These are phyloP conservation scores for Euphydryas editha DNA, from an alignment of 2,888 invertebrate genomes.

Conservation along the genomic window DNA sequence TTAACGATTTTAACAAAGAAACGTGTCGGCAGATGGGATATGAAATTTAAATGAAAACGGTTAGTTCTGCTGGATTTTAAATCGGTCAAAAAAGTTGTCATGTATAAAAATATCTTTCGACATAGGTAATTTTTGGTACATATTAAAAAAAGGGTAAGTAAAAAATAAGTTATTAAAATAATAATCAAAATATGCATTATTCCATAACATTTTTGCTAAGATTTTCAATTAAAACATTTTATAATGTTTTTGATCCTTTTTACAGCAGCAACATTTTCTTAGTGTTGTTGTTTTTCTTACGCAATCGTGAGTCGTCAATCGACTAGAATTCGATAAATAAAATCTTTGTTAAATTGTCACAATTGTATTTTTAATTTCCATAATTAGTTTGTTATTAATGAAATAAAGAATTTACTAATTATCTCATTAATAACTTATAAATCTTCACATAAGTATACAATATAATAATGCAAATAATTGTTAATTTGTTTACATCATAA, in stretches of 20 bases:
- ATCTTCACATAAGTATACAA: too few relatives aligned
- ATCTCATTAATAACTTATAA: background rate
- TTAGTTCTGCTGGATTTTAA: slow-evolving; percentile 4
- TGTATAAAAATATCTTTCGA: background rate
- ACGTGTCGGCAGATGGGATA: slow-evolving; percentile 12
- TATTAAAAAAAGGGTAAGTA: background rate
- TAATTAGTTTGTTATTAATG: background rate
- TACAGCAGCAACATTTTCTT: slow-evolving; percentile 10
- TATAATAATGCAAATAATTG: too few relatives aligned
- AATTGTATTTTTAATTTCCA: background rate
- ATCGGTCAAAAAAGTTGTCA: slow-evolving; percentile 16
- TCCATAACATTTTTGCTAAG: too few relatives aligned
- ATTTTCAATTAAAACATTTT: background rate
- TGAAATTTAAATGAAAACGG: slow-evolving; percentile 23
- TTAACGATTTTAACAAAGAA: slow-evolving; percentile 9
- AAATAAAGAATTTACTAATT: background rate
- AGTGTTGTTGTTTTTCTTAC: slow-evolving; percentile 11
- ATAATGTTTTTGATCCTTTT: background rate
- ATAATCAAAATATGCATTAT: background rate
- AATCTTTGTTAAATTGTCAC: too few relatives aligned
- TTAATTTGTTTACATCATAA: too few relatives aligned
- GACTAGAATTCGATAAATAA: slow-evolving; percentile 15
- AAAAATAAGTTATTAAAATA: background rate
- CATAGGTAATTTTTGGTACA: background rate
- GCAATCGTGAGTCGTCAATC: slow-evolving; percentile 34